Evolutionary conservation across 2,888 invertebrate genomes (phyloP).

Genomic region (Caenorhabditis sp.): DNA sequence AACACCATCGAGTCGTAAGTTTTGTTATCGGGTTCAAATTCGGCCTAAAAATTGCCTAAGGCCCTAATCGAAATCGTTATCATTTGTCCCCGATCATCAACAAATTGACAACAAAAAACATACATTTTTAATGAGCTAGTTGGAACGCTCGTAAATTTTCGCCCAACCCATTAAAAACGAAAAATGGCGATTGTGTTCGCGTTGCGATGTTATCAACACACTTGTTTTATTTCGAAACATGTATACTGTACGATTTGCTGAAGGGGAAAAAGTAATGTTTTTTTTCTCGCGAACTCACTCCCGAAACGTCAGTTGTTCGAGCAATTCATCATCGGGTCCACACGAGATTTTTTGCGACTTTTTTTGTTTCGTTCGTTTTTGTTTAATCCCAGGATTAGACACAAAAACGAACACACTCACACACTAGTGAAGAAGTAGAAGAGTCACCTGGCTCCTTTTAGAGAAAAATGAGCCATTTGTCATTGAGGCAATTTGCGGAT

Average conservation of each 20-base stretch:
- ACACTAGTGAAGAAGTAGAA: neutral
- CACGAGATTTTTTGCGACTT: neutral
- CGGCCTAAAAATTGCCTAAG: too few species aligned
- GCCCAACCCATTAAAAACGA: slow-evolving; percentile 16
- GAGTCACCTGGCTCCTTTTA: neutral
- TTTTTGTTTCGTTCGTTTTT: neutral
- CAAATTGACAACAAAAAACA: neutral
- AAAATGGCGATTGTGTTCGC: too few species aligned
- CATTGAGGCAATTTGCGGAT: neutral
- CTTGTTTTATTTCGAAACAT: neutral
- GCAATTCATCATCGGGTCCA: slow-evolving; percentile 35
- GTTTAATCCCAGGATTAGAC: slow-evolving; percentile 1
- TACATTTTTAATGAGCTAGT: neutral
- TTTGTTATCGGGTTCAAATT: too few species aligned
- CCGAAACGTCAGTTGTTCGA: slow-evolving; percentile 27
- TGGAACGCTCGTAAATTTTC: slow-evolving; percentile 26
- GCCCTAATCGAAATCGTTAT: neutral
- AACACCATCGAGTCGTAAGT: slow-evolving; percentile 53
- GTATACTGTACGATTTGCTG: neutral
- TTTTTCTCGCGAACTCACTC: neutral
- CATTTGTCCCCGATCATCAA: neutral
- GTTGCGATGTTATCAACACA: neutral
- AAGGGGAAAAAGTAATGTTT: neutral
- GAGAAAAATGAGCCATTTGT: neutral
- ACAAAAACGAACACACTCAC: neutral